These are phyloP conservation scores for Hydrophis major DNA, from an alignment of 2,797 vertebrate genomes.

Conservation along the genomic window DNA sequence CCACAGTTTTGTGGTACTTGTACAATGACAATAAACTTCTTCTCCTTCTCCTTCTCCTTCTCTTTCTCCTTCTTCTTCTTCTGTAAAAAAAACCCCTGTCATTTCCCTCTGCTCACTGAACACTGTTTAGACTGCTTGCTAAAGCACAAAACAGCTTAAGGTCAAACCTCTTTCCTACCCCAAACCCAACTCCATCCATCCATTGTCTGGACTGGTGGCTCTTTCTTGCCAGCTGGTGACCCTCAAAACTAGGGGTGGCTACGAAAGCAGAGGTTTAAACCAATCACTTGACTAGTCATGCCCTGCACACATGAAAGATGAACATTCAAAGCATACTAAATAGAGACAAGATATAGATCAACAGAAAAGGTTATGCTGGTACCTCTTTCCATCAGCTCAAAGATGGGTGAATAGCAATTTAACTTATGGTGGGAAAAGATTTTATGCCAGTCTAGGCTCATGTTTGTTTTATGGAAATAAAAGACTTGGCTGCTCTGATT, in stretches of 20 bases:
- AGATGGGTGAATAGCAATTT: background rate
- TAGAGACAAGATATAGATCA: background rate
- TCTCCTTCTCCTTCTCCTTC: too few species aligned
- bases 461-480: background rate
- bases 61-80: too few species aligned
- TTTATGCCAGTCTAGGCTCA: background rate
- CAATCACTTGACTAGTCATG: background rate
- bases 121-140: background rate
- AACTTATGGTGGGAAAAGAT: background rate
- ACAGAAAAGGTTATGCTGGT: background rate
- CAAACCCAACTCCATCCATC: background rate
- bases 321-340: background rate
- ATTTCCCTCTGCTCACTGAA: background rate
- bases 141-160: background rate
- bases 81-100: background rate
- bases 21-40: too few species aligned
- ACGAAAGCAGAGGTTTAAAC: background rate
- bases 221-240: background rate
- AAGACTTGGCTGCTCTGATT: background rate
- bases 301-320: background rate
- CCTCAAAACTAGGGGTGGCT: background rate
- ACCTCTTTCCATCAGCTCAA: background rate
- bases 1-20: too few species aligned
- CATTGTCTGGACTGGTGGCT: background rate
- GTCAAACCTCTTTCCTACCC: background rate